phyloP scores from a whole-genome alignment of 2,888 invertebrate species.

The Orthosia gothica region DNA sequence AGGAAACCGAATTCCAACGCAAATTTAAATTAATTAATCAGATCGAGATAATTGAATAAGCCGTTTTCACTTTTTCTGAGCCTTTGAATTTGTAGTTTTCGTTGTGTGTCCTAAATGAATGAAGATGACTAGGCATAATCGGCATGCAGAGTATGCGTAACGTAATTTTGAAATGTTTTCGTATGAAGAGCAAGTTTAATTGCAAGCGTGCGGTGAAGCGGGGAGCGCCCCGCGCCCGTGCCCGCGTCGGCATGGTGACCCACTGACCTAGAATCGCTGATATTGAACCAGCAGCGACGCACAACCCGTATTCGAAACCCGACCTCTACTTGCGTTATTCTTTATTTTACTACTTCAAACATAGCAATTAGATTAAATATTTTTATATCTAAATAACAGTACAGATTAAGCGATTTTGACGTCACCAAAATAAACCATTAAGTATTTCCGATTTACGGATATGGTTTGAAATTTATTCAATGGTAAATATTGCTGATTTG shows the following conservation, averaged over 20 bases:
- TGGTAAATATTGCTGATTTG: background rate
- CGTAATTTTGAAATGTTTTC: slow-evolving; percentile 75
- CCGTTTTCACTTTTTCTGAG: slow-evolving; percentile 34
- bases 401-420: slow-evolving; percentile 21
- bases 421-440: slow-evolving; percentile 13
- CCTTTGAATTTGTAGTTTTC: slow-evolving; percentile 50
- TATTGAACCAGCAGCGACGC: slow-evolving; percentile 89
- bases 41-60: slow-evolving; percentile 48
- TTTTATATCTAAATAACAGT: slow-evolving; percentile 28
- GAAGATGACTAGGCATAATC: slow-evolving; percentile 44
- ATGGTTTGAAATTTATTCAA: background rate
- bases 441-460: background rate
- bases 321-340: slow-evolving; percentile 86
- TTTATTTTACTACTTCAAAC: slow-evolving; percentile 69
- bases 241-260: slow-evolving; percentile 85
- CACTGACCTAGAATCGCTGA: slow-evolving; percentile 91
- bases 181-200: slow-evolving; percentile 84
- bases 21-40: slow-evolving; percentile 51
- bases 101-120: slow-evolving; percentile 59
- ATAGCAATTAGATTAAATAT: slow-evolving; percentile 32
- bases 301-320: slow-evolving; percentile 87
- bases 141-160: slow-evolving; percentile 59
- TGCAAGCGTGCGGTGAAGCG: slow-evolving; percentile 78
- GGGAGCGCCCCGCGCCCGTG: slow-evolving; percentile 73
- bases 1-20: slow-evolving; percentile 58